Evolutionary conservation across 1,140 invertebrate species (phyloP), one percentile per base, ranked within the genome.

Genomic region (Manduca sexta): DNA sequence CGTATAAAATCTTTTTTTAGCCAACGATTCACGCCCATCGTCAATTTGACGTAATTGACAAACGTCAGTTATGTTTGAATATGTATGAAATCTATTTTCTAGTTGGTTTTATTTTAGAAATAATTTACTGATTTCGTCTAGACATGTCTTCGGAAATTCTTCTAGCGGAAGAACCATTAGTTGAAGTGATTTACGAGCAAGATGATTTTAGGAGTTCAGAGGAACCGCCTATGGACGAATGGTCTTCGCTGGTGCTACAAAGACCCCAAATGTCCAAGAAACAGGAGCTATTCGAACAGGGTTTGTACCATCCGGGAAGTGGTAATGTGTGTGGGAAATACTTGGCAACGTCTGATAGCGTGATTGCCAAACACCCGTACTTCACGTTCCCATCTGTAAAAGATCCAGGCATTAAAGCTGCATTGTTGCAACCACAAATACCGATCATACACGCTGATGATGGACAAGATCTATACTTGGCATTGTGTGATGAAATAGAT

Each of bases 361-460:
- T 79, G 6, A 38, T 88, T 3, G 49, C 80, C 1, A 62, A 61
- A 37, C 84, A 88, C 51, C 74, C 78, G n/a, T 80, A 86, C 33
- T 88, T 76, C 53, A 68, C 70, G 41, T 88, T 88, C 50, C 86
- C 86, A 3, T 72, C 74, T 4, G 61, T 88, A 3, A 33, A 44
- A 46, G 86, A 88, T 59, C 87, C 87, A n/a, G 86, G 86, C 7
- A 83, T 88, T 13, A 53, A 69, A 21, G 60, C 64, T 30, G 86
- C 86, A 4, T 67, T 87, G 50, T 56, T 81, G 12, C 62, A 67
- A 50, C 73, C 69, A 49, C 79, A 85, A 60, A 56, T 67, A 31
- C 56, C 59, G 48, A 30, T 67, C 4, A 51, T 60, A 10, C 83
- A 74, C 53, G 59, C 84, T 21, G 69, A 74, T 46, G 75, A 87